Base-by-base conservation (phyloP, 2,797 vertebrate genomes). In the Macrochelys suwanniensis region DNA sequence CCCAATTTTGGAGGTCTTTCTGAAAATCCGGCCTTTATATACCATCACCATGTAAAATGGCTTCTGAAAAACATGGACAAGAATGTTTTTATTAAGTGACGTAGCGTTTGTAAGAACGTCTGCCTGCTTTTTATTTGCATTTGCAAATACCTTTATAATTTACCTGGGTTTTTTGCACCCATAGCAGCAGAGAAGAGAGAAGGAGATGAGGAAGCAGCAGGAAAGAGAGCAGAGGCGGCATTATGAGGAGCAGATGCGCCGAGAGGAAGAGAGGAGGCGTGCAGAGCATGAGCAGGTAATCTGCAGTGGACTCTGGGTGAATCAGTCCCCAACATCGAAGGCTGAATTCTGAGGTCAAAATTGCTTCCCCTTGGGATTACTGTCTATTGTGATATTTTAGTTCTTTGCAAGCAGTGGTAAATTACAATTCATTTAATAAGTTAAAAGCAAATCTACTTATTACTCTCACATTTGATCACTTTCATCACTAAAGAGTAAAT, bases 171-270 rank as follows among this genome's bases (percentile, higher is more conserved):
- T 96, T 6, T 31, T 82, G 47, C 54, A 42, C 86, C 89, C 54
- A 84, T 97, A 99, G 99, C 99, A 99, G 98, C 99, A 99, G 94
- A 98, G 99, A 12, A 98, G 99, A 2, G 99, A 99, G 98, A 99
- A 99, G n/a, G 99, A 99, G 93, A 96, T 99, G 95, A 98, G 99
- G 95, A 99, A 99, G 96, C 99, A 99, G 98, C 99, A 99, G 98
- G 99, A 99, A 97, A 97, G 99, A 53, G 99, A 99, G 94, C 99
- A 99, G 97, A 98, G 99, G 86, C 97, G 99, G 87, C 98, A 99
- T 93, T 99, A 99, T 4, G 99, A 99, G 98, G 99, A 99, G 97
- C 99, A 99, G 98, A 98, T 99, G 89, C 99, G 99, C 42, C 97
- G 99, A 8, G 99, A 99, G 94, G 99, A 99, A 98, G 99, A 99